Conservation (phyloP, 1,140 invertebrate species). For the Babylonia areolata region DNA sequence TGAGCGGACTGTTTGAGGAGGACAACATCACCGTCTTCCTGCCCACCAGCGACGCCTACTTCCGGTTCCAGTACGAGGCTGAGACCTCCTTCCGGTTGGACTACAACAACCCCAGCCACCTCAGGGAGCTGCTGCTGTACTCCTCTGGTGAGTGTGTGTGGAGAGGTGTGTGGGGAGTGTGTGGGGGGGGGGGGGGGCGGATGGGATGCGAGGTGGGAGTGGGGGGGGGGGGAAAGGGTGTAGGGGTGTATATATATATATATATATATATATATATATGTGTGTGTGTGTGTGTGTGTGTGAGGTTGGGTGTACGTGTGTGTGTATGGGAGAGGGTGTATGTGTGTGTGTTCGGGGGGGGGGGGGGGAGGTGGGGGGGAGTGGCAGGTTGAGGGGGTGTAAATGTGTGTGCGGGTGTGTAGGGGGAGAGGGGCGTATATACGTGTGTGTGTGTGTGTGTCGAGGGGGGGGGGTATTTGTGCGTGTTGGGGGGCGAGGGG, state of each 20-base stretch:
- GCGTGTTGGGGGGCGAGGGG: too few species aligned
- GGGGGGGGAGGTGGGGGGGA: not conserved
- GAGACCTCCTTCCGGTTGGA: constrained; percentile 22
- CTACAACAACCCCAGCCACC: constrained; percentile 13
- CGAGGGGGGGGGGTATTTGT: too few species aligned
- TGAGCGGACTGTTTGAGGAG: constrained; percentile 41
- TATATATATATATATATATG: not conserved
- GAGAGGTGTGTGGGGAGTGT: too few species aligned
- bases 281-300: not conserved
- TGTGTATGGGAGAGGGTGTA: not conserved
- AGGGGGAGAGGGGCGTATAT: not conserved
- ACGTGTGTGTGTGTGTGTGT: not conserved
- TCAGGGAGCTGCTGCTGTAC: constrained; percentile 33
- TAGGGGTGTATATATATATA: too few species aligned
- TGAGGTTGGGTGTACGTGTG: not conserved
- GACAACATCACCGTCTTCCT: constrained; percentile 57
- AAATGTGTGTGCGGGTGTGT: not conserved
- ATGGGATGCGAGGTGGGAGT: too few species aligned
- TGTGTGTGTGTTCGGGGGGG: not conserved
- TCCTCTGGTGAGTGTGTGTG: constrained; percentile 39
- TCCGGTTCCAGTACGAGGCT: constrained; percentile 39
- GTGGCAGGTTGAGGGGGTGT: not conserved
- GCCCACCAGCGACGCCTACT: constrained; percentile 49
- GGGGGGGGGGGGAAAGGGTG: too few species aligned
- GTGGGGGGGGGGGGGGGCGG: too few species aligned